Conservation (phyloP, 2,113 vertebrate species). For the Galemys pyrenaicus region DNA sequence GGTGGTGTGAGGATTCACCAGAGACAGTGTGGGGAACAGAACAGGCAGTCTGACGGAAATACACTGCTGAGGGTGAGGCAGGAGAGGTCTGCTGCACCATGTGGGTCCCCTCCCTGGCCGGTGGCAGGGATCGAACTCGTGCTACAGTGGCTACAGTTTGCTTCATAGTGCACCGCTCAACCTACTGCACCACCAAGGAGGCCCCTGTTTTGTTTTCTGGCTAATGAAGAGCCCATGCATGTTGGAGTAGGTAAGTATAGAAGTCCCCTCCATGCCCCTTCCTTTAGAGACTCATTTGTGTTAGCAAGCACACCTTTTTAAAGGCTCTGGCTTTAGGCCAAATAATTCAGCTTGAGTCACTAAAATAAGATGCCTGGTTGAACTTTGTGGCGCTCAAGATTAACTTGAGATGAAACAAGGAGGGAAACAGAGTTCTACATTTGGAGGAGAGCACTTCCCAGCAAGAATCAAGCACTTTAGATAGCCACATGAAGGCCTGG, state of each 20-base stretch:
- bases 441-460: background rate
- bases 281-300: background rate
- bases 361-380: background rate
- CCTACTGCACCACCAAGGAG: too few relatives aligned
- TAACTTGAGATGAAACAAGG: background rate
- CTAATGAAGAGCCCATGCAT: background rate
- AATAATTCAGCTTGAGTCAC: background rate
- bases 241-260: background rate
- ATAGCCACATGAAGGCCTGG: background rate
- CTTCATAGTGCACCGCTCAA: too few relatives aligned
- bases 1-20: too few relatives aligned
- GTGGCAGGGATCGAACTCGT: too few relatives aligned
- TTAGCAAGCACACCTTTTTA: background rate
- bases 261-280: background rate
- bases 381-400: background rate
- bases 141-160: too few relatives aligned
- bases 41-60: too few relatives aligned
- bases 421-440: background rate
- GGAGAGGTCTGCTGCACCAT: too few relatives aligned
- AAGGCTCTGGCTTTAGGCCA: background rate
- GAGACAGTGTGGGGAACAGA: too few relatives aligned
- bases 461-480: background rate
- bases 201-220: too few relatives aligned
- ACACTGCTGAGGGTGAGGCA: too few relatives aligned
- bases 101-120: too few relatives aligned